These are phyloP conservation scores for Crocidura indochinensis DNA, from an alignment of 2,797 vertebrate species.

Conservation along the genomic window DNA sequence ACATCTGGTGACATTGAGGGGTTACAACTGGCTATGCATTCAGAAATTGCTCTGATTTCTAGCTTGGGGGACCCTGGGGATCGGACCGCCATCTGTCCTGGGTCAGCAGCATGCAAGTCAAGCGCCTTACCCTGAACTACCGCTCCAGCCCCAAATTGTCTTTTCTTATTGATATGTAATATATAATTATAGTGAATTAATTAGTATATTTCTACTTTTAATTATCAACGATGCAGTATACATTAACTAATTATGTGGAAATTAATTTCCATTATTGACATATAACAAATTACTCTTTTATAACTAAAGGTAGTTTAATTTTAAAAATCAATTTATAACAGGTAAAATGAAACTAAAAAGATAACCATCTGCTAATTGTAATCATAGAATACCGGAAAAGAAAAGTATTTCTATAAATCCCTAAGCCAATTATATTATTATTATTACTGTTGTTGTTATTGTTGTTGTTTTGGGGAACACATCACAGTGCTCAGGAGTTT, in stretches of 20 bases:
- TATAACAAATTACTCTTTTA: neutral
- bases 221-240: neutral
- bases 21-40: no score
- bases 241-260: neutral
- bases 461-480: no score
- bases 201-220: neutral
- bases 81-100: no score
- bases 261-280: neutral
- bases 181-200: neutral
- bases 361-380: neutral
- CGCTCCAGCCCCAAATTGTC: no score
- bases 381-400: neutral
- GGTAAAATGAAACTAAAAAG: neutral
- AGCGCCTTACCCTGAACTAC: no score
- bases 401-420: neutral
- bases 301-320: slow-evolving; percentile 2
- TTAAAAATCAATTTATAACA: neutral
- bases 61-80: no score
- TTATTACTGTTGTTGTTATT: no score
- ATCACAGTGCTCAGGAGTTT: no score
- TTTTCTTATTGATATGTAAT: neutral
- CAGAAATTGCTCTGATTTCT: no score
- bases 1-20: no score
- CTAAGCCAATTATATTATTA: no score
- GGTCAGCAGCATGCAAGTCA: no score